phyloP scores from a whole-genome alignment of 2,113 vertebrate species.

The Heterochromis multidens region DNA sequence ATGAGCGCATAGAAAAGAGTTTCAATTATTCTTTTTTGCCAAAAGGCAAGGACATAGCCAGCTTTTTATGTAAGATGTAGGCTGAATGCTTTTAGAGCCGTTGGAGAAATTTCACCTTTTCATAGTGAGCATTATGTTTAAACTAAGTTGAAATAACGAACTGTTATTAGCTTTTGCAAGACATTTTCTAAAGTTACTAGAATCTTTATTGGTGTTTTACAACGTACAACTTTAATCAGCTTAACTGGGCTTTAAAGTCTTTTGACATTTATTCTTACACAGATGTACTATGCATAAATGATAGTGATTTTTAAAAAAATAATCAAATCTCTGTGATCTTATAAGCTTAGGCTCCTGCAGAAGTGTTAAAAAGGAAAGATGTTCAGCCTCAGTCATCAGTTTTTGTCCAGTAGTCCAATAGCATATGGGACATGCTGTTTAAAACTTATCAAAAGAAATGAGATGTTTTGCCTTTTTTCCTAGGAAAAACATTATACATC shows the following conservation, averaged over 20 bases:
- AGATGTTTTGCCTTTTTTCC: not conserved
- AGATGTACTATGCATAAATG: not conserved
- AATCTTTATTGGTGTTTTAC: not conserved
- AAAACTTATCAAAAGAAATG: not conserved
- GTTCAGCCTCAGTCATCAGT: not conserved
- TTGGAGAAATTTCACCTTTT: not conserved
- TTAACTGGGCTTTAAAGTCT: not conserved
- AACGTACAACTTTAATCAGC: fast-evolving
- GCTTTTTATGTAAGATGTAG: not conserved
- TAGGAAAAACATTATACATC: not conserved
- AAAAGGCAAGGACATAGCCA: not conserved
- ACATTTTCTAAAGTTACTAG: not conserved
- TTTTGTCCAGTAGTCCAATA: not conserved
- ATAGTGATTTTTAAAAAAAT: not conserved
- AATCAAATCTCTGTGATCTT: not conserved
- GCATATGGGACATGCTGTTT: not conserved
- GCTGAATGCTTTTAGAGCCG: not conserved
- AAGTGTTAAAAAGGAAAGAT: not conserved
- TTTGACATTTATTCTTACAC: not conserved
- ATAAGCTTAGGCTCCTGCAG: not conserved
- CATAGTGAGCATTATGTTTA: not conserved
- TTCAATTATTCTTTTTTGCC: not conserved
- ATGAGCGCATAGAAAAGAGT: not conserved
- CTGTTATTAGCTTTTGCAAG: not conserved
- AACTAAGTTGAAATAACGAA: not conserved